A percentile compares a stretch with the other conserved stretches of the same genome.
Evolutionary conservation across 1,140 invertebrate species (phyloP).

Genomic region (Drosophila varians): DNA sequence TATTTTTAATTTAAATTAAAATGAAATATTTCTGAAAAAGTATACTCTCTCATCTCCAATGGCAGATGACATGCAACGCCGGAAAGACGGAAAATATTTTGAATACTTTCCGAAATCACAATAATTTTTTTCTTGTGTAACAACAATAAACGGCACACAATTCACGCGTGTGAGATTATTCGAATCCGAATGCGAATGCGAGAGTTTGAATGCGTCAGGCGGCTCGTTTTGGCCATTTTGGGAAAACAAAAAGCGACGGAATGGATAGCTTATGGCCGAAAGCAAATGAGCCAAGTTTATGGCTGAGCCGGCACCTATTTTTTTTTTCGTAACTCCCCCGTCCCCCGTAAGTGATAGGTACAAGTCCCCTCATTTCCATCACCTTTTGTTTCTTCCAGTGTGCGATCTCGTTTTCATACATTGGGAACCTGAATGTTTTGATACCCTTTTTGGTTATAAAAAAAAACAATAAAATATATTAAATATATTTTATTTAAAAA

Average conservation of each 20-base stretch:
- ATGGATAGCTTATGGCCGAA: slow-evolving; percentile 14
- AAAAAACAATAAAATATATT: no score
- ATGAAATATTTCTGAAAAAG: no score
- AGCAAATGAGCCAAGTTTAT: slow-evolving; percentile 42
- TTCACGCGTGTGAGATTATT: slow-evolving; percentile 34
- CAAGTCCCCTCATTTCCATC: neutral
- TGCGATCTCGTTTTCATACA: slow-evolving; percentile 3
- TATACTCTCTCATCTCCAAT: no score
- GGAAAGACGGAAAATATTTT: neutral
- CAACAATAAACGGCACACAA: slow-evolving; percentile 39
- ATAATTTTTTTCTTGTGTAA: neutral
- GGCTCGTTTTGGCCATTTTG: slow-evolving; percentile 45
- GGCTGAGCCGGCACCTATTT: slow-evolving; percentile 32
- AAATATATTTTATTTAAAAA: no score
- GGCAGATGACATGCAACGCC: neutral
- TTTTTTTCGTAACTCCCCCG: no score
- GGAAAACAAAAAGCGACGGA: slow-evolving; percentile 7
- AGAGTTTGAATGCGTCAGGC: slow-evolving; percentile 13
- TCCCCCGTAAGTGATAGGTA: no score
- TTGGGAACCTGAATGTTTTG: no score
- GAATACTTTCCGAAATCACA: neutral
- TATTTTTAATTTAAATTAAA: no score
- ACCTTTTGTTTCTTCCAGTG: neutral
- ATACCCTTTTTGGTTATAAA: no score
- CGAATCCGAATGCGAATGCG: slow-evolving; percentile 18